These are phyloP conservation scores for Sphaeramia orbicularis DNA, from an alignment of 2,797 vertebrate genomes.

Conservation along the genomic window DNA sequence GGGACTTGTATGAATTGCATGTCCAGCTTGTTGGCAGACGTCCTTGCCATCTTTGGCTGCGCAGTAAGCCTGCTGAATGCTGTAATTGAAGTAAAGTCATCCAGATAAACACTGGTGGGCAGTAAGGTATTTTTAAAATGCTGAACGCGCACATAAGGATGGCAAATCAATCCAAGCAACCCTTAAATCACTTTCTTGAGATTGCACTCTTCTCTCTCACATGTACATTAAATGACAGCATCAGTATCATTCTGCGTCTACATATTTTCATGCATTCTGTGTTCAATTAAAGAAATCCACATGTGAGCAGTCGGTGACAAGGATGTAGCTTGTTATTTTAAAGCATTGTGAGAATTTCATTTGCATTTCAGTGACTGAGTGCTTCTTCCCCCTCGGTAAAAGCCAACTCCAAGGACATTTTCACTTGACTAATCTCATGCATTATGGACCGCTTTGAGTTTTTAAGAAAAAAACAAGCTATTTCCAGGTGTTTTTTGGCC, in stretches of 20 bases:
- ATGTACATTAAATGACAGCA: slow-evolving; percentile 30
- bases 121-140: slow-evolving; percentile 51
- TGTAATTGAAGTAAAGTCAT: slow-evolving; percentile 48
- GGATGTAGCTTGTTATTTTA: slow-evolving; percentile 55
- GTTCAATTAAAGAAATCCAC: slow-evolving; percentile 37
- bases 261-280: slow-evolving; percentile 35
- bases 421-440: slow-evolving; percentile 55
- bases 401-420: slow-evolving; percentile 58
- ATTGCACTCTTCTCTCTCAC: slow-evolving; percentile 36
- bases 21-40: slow-evolving; percentile 44
- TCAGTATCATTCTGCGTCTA: slow-evolving; percentile 42
- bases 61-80: slow-evolving; percentile 27
- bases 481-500: slow-evolving; percentile 55
- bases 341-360: slow-evolving; percentile 48
- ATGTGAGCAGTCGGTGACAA: slow-evolving; percentile 40
- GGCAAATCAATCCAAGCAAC: slow-evolving; percentile 43
- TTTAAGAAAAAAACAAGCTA: slow-evolving; percentile 39
- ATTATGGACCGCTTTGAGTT: slow-evolving; percentile 59
- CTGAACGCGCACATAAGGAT: slow-evolving; percentile 44
- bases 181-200: slow-evolving; percentile 40
- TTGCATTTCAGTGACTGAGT: slow-evolving; percentile 70
- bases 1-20: slow-evolving; percentile 34
- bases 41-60: slow-evolving; percentile 24
- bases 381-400: slow-evolving; percentile 60
- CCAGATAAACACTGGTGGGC: slow-evolving; percentile 56